Evolutionary conservation across 2,797 vertebrate genomes (phyloP), one percentile per base, ranked within the genome.

Genomic region (Lates japonicus): DNA sequence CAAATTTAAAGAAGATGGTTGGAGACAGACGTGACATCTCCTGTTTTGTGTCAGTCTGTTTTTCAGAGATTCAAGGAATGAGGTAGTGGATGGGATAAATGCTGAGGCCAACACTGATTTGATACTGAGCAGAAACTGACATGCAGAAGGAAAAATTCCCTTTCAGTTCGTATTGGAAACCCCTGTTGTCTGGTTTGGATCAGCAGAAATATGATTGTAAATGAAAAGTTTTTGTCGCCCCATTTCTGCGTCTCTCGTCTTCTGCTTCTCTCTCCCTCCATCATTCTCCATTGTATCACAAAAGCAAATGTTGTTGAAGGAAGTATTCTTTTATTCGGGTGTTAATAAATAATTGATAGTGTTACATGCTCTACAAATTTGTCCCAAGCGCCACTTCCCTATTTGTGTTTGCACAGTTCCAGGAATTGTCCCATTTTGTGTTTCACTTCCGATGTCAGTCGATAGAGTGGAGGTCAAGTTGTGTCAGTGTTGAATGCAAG

Each of bases 291-390:
- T 84, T 83, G 81, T 88, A 48, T 80, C 65, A 60, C 75, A 44
- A 74, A 82, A 81, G 60, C 57, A 73, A 87, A 81, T 74, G 58
- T 84, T 85, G 62, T 78, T 80, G 82, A 80, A 90, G 91, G 90
- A 94, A 92, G 85, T 85, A 87, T 85, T 87, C 70, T 78, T 91
- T 82, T 88, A 90, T 90, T 88, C 20, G 61, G 75, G 90, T 88
- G 91, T 91, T 93, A 92, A 95, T 94, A 94, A 94, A 94, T 94
- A 92, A 93, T 94, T 93, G 81, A 89, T 89, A 88, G 89, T 77
- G 86, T 87, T 92, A 71, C 76, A 63, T 61, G 84, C 75, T 67
- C 83, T 86, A 69, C 82, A 87, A 83, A 84, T 87, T 85, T 84
- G 83, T 87, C 88, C 90, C 37, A 33, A 87, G 76, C 85, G 74